A percentile compares a stretch with the other conserved stretches of the same genome.
Conservation (phyloP, 2,797 vertebrate species). For the Taeniopygia guttata region DNA sequence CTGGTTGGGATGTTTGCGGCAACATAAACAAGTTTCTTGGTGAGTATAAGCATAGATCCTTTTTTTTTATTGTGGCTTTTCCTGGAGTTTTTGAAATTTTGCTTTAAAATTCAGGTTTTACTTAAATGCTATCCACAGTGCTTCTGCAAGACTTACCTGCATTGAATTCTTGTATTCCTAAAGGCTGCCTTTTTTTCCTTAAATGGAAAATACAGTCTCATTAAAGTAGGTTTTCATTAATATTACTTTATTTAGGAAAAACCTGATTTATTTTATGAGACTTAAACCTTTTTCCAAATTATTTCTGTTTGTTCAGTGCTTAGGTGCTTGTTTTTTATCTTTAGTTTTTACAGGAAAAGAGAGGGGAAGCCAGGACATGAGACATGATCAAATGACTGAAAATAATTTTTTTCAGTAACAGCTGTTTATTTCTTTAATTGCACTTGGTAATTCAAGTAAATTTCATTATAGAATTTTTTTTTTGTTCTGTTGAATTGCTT, state of each 20-base stretch:
- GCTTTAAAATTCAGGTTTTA: background rate
- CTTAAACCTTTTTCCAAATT: background rate
- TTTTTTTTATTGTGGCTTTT: background rate
- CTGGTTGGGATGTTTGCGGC: slow-evolving; percentile 5
- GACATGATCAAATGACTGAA: background rate
- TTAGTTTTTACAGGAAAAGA: background rate
- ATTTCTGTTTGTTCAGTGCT: background rate
- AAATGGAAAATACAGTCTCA: background rate
- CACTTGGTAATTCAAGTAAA: slow-evolving; percentile 52
- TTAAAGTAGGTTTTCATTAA: background rate
- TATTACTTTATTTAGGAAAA: background rate
- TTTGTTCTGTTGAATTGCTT: background rate
- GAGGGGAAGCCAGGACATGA: background rate
- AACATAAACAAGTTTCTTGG: slow-evolving; percentile 5
- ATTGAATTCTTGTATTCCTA: background rate
- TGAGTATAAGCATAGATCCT: slow-evolving; percentile 16
- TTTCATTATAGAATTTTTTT: background rate
- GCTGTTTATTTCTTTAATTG: slow-evolving; percentile 56
- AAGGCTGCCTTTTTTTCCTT: background rate
- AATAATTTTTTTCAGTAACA: background rate
- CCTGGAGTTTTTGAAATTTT: background rate
- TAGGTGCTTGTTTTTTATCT: background rate
- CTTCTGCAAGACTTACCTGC: background rate
- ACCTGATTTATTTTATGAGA: background rate
- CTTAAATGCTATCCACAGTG: background rate